These are phyloP conservation scores for Thalassoma bifasciatum DNA, from an alignment of 2,113 vertebrate genomes.

Conservation along the genomic window DNA sequence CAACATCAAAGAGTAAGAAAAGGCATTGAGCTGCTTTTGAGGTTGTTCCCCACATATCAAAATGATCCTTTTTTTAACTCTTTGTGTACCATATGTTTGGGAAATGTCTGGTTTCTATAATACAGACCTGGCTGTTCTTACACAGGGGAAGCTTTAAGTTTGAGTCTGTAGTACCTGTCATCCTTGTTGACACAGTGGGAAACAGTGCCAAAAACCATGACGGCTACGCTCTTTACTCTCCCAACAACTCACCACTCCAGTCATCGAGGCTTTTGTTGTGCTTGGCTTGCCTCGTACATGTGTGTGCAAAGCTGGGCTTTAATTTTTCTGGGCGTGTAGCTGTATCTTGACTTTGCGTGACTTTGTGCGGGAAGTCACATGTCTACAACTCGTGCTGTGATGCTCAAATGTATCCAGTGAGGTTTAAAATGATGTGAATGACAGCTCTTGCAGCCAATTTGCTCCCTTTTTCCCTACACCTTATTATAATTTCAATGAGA, in stretches of 20 bases:
- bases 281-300: conserved; percentile 31
- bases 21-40: background rate
- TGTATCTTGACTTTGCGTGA: conserved; percentile 27
- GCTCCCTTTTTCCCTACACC: background rate
- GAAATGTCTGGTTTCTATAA: conserved; percentile 38
- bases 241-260: conserved; percentile 28
- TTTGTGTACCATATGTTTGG: background rate
- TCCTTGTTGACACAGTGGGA: conserved; percentile 51
- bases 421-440: background rate
- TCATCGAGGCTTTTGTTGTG: conserved; percentile 61
- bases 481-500: conserved; percentile 32
- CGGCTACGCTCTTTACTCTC: conserved; percentile 46
- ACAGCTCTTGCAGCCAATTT: conserved; percentile 21
- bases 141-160: conserved; percentile 19
- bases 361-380: conserved; percentile 51
- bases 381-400: conserved; percentile 45
- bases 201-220: conserved; percentile 49
- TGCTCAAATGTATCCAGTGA: conserved; percentile 8
- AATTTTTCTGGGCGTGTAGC: conserved; percentile 45
- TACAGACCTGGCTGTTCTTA: conserved; percentile 3
- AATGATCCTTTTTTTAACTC: background rate
- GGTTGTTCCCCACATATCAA: background rate
- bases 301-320: conserved; percentile 32
- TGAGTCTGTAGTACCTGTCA: conserved; percentile 49
- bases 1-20: background rate